Base-by-base conservation (phyloP, 1,140 invertebrate species). In the Bombus turneri region DNA sequence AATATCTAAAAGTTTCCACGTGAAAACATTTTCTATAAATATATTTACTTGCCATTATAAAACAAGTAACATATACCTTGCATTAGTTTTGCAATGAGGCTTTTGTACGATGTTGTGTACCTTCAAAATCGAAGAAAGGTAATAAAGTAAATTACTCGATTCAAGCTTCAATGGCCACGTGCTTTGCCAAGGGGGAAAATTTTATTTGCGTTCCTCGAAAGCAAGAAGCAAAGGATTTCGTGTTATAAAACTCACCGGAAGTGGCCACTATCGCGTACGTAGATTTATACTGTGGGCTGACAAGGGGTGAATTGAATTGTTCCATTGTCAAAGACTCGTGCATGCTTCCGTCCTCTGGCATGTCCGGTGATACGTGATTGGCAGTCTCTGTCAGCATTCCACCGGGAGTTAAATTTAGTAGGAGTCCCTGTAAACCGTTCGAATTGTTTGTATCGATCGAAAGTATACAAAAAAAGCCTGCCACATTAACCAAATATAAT, bases 401-500 rank as follows among this genome's bases (percentile, higher is more conserved):
- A 69, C 94, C 94, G 31, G 96, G 96, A 47, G 96, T 95, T 84
- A 96, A 94, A 92, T 96, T 96, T 94, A 96, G 94, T 86, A 96
- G 95, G 57, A 96, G 94, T 85, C 96, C 96, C 96, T 96, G 92
- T 62, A 90, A 93, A 81, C 43, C 4, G 41, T 62, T 15, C 22
- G 31, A 69, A 64, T 37, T 37, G 22, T 75, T 81, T 28, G 34
- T 66, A 59, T 43, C 15, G n/a, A 43, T 68, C 1, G 64, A 57
- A 34, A 31, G n/a, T 31, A 31, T 15, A 31, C 5, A 22, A n/a
- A 31, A 31, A 47, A 31, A 31, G 5, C 10, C n/a, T 9, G 37
- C 10, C 25, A 68, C 37, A 68, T 28, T 71, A 1, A 37, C 15
- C 6, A n/a, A 62, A n/a, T 62, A n/a, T 62, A 62, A 62, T 62